phyloP scores from a whole-genome alignment of 2,113 vertebrate species.

The Grammomys surdaster region DNA sequence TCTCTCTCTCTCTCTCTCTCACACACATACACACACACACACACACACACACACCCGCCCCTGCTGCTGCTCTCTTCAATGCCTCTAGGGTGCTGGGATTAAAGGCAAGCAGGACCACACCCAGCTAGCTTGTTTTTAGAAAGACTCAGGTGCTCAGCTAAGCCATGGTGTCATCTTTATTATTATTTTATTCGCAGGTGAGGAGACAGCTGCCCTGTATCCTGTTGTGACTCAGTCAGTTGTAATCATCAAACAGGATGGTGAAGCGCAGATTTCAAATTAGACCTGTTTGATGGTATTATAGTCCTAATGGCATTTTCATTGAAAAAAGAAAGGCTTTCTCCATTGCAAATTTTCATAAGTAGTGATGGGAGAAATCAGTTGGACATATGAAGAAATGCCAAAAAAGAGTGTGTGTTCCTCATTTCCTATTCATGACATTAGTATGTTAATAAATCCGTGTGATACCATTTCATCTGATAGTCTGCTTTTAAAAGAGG shows the following conservation, averaged over 20 bases:
- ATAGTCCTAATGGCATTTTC: constrained; percentile 77
- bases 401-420: constrained; percentile 17
- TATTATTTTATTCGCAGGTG: constrained; percentile 82
- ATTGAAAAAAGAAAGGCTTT: constrained; percentile 6
- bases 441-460: constrained; percentile 56
- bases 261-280: constrained; percentile 87
- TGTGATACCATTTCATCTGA: constrained; percentile 12
- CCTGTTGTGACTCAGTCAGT: constrained; percentile 77
- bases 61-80: neutral
- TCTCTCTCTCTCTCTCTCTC: no score
- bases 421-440: constrained; percentile 11
- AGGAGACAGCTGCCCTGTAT: constrained; percentile 84
- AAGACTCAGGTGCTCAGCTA: constrained; percentile 76
- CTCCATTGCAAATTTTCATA: constrained; percentile 70
- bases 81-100: neutral
- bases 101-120: neutral
- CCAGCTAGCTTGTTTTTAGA: constrained; percentile 25
- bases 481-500: constrained; percentile 11
- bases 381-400: neutral
- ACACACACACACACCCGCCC: no score
- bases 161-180: constrained; percentile 80
- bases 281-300: constrained; percentile 80
- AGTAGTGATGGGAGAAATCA: constrained; percentile 34
- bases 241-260: constrained; percentile 84
- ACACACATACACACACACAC: no score